Evolutionary conservation across 1,140 invertebrate species (phyloP), one percentile per base, ranked within the genome.

Genomic region (Anoplophora glabripennis): DNA sequence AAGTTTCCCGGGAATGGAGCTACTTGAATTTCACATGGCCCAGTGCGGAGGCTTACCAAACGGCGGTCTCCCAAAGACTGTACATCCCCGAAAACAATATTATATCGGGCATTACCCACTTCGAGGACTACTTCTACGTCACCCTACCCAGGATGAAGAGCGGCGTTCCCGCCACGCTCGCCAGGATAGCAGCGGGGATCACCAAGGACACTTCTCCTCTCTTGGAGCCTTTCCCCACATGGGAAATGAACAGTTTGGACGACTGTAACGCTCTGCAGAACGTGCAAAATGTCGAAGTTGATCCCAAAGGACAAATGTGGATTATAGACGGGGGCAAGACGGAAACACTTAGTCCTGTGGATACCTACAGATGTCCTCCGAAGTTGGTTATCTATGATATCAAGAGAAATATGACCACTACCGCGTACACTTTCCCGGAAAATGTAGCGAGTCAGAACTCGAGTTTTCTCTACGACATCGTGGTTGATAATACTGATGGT

Each of bases 251-350:
- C 69, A 70, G 75, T 5, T 21, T 86, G 1, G 84, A 81, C 0
- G 76, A 83, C 35, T 89, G 88, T 71, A 72, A 68, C 1, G 79
- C 83, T 1, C 77, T 89, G 28, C 88, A 89, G 65, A 84, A 84
- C 59, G 86, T 89, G 4, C 86, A 88, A 68, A 85, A 83, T 64
- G 76, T 89, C 55, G 86, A 88, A 71, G 84, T 89, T 15, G 86
- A 89, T 65, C 78, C 79, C 0, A 77, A 79, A 15, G 86, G 85
- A 4, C 73, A 82, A 1, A 83, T 89, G 79, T 89, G 87, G 86
- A 81, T 88, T 7, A 71, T 88, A 42, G 88, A 89, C 63, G 81
- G 82, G 9, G 87, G 87, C 0, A 77, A 82, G 4, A 77, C 82
- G 0, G 48, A 66, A n/a, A 75, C 72, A 2, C 54, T 74, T 15